A percentile compares a stretch with the other conserved stretches of the same genome.
phyloP scores from a whole-genome alignment of 2,888 invertebrate species.

The Biston stratarius region DNA sequence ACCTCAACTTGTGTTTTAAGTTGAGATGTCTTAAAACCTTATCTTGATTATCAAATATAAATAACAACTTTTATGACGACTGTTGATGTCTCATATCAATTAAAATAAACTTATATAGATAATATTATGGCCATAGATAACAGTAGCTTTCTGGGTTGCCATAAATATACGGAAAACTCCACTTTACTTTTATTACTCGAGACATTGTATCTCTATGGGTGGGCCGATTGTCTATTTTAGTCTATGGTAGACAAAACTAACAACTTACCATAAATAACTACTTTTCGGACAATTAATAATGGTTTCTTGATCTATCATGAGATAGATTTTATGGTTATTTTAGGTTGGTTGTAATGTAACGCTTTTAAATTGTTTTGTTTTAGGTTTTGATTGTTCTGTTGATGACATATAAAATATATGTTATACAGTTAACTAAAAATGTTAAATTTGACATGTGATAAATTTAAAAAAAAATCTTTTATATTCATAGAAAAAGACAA shows the following conservation, averaged over 20 bases:
- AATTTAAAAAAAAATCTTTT: too few relatives aligned
- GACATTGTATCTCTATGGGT: constrained; percentile 75
- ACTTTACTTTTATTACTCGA: constrained; percentile 69
- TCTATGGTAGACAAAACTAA: constrained; percentile 70
- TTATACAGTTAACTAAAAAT: too few relatives aligned
- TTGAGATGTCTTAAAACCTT: constrained; percentile 38
- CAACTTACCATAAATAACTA: constrained; percentile 76
- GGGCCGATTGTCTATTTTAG: constrained; percentile 76
- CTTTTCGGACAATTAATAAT: constrained; percentile 83
- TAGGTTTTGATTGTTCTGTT: constrained; percentile 9
- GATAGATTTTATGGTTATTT: constrained; percentile 65
- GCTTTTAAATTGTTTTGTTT: constrained; percentile 43
- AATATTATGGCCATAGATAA: constrained; percentile 53
- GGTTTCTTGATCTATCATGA: constrained; percentile 72
- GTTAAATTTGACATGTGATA: too few relatives aligned
- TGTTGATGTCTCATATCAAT: constrained; percentile 52
- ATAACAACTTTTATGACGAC: constrained; percentile 49
- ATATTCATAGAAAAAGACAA: too few relatives aligned
- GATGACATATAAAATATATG: constrained; percentile 3
- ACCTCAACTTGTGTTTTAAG: constrained; percentile 22
- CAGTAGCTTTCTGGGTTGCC: constrained; percentile 60
- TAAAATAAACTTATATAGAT: constrained; percentile 55
- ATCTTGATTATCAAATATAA: constrained; percentile 47
- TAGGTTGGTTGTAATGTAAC: constrained; percentile 38
- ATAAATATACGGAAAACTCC: constrained; percentile 66